These are phyloP conservation scores for Malacoctenus gilli DNA, from an alignment of 2,797 vertebrate genomes.

Conservation along the genomic window DNA sequence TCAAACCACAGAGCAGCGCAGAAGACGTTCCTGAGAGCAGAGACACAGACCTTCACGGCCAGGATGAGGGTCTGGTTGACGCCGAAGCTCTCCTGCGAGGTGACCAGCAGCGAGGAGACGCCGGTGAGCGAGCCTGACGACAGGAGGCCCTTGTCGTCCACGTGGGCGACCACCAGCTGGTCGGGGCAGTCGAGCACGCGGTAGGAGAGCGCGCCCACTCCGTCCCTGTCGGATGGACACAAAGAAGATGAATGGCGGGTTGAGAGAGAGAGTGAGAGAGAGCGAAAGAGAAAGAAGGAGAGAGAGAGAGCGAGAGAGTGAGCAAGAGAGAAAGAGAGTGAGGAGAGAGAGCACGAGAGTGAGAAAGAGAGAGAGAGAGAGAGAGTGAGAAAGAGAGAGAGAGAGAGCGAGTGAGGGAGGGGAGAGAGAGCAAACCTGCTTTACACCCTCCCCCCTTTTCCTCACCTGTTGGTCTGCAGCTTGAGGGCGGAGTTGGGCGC, in stretches of 20 bases:
- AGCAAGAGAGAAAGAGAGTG: no score
- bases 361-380: no score
- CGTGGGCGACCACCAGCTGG: slow-evolving; percentile 80
- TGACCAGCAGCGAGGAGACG: slow-evolving; percentile 85
- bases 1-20: no score
- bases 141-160: slow-evolving; percentile 89
- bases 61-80: slow-evolving; percentile 91
- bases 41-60: slow-evolving; percentile 90
- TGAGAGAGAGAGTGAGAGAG: no score
- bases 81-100: slow-evolving; percentile 90
- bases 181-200: slow-evolving; percentile 84
- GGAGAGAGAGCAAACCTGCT: no score
- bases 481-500: slow-evolving; percentile 91
- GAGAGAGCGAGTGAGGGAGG: no score
- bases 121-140: slow-evolving; percentile 86
- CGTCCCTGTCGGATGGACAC: slow-evolving; percentile 79
- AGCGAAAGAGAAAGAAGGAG: no score
- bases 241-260: background rate
- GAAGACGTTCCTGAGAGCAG: no score
- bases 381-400: no score
- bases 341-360: no score
- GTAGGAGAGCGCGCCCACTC: slow-evolving; percentile 85
- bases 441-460: background rate
- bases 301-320: no score
- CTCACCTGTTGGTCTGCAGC: slow-evolving; percentile 93